Evolutionary conservation across 2,888 invertebrate species (phyloP), one percentile per base, ranked within the genome.

Genomic region (Caenorhabditis doughertyi): DNA sequence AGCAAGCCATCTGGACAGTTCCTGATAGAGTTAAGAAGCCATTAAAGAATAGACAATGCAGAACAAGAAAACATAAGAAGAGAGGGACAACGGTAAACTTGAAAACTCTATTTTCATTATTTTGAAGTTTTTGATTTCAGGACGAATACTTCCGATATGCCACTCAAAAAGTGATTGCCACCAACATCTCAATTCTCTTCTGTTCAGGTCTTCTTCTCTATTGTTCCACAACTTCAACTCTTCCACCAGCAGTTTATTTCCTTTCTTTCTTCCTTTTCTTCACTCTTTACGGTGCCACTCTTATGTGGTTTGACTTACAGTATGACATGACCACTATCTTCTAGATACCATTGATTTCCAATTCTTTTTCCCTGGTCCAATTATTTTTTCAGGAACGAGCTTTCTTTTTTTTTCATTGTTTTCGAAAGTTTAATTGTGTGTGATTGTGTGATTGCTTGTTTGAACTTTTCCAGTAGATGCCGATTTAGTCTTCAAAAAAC

Each of bases 281-380:
- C 58, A 72, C 85, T 23, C 51, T 87, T 1, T 87, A 89, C 79
- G 82, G 87, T 4, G 87, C 89, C 68, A 81, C 89, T 49, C 73
- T 90, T 4, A 81, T 90, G 53, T 90, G 90, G 90, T 90, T 90
- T 53, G 90, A 90, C 73, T 73, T 90, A 42, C 89, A 90, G 79
- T 90, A 89, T 65, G 89, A 90, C 71, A 90, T 90, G 90, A 84
- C 87, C 32, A 90, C 89, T 8, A 86, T 89, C 56, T 65, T 84
- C 65, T 85, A 73, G 56, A 53, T 44, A 39, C 9, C 62, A 21
- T 35, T 56, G 3, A 13, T 29, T 39, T 55, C 29, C 44, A 9
- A 49, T 58, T 51, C 42, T 42, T 13, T 60, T 9, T 44, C 60
- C 23, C 60, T 60, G 60, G 65, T 72, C 53, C 16, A 32, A 32